phyloP scores from a whole-genome alignment of 2,797 vertebrate genomes.

The Enteromius afrohamiltoni region DNA sequence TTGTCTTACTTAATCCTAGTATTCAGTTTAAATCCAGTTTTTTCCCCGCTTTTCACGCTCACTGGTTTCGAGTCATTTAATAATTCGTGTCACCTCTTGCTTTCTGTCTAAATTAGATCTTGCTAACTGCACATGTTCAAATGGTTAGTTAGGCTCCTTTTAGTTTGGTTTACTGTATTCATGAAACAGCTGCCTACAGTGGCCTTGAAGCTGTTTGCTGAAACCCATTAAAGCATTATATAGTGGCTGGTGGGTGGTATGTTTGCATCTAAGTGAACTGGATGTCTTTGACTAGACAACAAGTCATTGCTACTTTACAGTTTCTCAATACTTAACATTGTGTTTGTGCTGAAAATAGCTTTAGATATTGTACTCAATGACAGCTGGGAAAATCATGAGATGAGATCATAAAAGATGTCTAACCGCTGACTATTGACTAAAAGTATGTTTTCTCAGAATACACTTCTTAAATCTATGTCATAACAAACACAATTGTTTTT shows the following conservation, averaged over 20 bases:
- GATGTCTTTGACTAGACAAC: background rate
- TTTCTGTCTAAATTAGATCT: constrained; percentile 4
- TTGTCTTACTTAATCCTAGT: background rate
- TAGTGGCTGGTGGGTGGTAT: background rate
- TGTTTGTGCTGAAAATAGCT: constrained; percentile 4
- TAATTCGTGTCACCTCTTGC: background rate
- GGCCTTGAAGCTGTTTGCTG: background rate
- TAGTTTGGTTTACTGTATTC: constrained; percentile 4
- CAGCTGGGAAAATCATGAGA: constrained; percentile 16
- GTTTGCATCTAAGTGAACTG: constrained; percentile 1
- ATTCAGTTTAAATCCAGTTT: background rate
- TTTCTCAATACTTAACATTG: background rate
- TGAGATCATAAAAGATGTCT: background rate
- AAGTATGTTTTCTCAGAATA: background rate
- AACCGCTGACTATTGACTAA: background rate
- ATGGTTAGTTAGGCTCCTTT: background rate
- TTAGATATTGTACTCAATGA: background rate
- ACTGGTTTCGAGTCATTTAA: background rate
- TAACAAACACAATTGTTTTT: background rate
- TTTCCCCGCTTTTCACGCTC: background rate
- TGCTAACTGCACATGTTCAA: background rate
- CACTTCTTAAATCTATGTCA: background rate
- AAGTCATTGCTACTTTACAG: background rate
- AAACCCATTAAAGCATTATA: background rate
- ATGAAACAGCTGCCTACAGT: constrained; percentile 5